These are phyloP conservation scores for Brachylomia viminalis DNA, from an alignment of 2,888 invertebrate species.

Conservation along the genomic window DNA sequence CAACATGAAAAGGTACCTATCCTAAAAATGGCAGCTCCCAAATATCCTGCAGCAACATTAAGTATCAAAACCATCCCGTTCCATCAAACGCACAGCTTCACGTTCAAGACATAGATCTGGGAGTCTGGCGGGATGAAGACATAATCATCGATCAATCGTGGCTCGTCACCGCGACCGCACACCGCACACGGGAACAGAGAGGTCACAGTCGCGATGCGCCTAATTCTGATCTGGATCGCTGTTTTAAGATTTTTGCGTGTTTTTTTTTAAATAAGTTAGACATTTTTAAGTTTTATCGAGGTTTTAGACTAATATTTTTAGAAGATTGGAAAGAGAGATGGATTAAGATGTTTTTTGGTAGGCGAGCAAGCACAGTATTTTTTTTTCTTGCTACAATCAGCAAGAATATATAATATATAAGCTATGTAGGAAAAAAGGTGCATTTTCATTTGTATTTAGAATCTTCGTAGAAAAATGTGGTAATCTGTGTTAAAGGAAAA, in stretches of 20 bases:
- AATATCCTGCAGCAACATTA: constrained; percentile 17
- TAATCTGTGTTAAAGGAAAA: not conserved
- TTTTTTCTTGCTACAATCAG: too few species aligned
- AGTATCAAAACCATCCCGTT: constrained; percentile 56
- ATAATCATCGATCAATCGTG: constrained; percentile 87
- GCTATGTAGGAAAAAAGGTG: not conserved
- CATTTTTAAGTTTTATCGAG: not conserved
- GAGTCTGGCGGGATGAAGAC: constrained; percentile 79
- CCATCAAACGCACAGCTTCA: constrained; percentile 33
- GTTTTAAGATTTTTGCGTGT: not conserved
- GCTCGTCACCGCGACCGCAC: constrained; percentile 86
- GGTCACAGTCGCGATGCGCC: constrained; percentile 68
- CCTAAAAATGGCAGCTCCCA: not conserved
- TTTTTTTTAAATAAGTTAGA: not conserved
- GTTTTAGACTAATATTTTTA: not conserved
- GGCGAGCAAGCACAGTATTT: too few species aligned
- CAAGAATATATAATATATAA: too few species aligned
- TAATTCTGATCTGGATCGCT: constrained; percentile 51
- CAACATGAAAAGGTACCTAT: not conserved
- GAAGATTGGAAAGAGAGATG: not conserved
- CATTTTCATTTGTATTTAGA: not conserved
- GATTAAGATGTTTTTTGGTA: not conserved
- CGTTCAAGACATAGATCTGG: constrained; percentile 67
- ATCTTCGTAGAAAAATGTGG: too few species aligned
- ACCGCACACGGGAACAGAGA: constrained; percentile 74